A percentile compares a stretch with the other conserved stretches of the same genome.
Conservation (phyloP, 2,888 invertebrate genomes). For the Drosophila longiperda region DNA sequence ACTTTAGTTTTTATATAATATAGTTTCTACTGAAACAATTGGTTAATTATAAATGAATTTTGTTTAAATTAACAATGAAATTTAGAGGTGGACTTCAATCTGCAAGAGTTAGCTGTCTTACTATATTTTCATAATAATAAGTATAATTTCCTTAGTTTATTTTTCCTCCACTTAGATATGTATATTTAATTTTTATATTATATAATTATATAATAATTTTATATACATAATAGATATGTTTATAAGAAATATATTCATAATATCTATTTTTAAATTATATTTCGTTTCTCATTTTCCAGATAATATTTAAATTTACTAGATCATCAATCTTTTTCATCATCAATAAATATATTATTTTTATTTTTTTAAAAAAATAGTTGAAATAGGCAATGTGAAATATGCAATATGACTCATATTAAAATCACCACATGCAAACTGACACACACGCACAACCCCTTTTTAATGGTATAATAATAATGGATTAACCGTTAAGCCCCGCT, state of each 20-base stretch:
- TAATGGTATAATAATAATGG: slow-evolving; percentile 16
- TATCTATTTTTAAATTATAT: no score
- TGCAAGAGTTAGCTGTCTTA: background rate
- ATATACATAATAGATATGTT: no score
- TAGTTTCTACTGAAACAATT: background rate
- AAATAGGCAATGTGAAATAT: slow-evolving; percentile 9
- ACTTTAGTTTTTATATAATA: background rate
- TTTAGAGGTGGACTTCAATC: background rate
- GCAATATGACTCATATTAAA: slow-evolving; percentile 22
- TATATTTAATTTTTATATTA: no score
- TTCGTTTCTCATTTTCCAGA: no score
- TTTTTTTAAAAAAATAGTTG: background rate
- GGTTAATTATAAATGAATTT: no score
- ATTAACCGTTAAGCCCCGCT: slow-evolving; percentile 32
- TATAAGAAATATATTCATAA: no score
- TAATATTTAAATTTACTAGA: background rate
- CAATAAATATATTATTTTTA: no score
- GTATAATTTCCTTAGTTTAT: background rate
- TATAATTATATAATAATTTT: no score
- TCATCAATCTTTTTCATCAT: background rate
- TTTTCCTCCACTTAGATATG: background rate
- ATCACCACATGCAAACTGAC: slow-evolving; percentile 10
- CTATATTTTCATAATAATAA: background rate
- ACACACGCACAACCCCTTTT: slow-evolving; percentile 5
- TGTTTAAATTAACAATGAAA: no score